Evolutionary conservation across 1,140 invertebrate genomes (phyloP), one percentile per base, ranked within the genome.

Genomic region (Bilobella aurantiaca): DNA sequence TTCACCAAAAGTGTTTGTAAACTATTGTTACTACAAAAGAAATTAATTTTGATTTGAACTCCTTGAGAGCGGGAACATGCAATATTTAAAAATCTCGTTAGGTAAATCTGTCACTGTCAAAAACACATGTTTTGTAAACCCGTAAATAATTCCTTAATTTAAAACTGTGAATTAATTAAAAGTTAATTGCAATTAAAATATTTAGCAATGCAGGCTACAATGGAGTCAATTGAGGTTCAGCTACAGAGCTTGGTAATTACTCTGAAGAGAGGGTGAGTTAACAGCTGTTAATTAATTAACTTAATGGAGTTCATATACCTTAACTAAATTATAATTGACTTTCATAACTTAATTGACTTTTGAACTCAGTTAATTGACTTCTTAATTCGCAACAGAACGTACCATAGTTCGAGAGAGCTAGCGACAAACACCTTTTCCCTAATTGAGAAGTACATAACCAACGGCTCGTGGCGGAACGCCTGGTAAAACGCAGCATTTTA

Each of bases 401-500:
- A 65, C 34, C 8, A 49, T 29, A 27, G 68, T 1, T 69, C 68
- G 1, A 58, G 66, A 63, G 65, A 72, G 47, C 56, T 72, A 8
- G 65, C 71, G 1, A 61, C 58, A 1, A 65, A 47, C 25, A 72
- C 71, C 32, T 47, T 72, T 3, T 30, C 56, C 25, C 31, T 72
- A 1, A 30, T 69, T 5, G 71, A 72, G 23, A 72, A 69, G 29
- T 72, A 68, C 60, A 65, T 72, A 1, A 63, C 68, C 23, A 63
- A 63, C 5, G 31, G 59, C 3, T 30, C 42, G n/a, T 72, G 71
- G 71, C 68, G 56, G 58, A 72, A 62, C 25, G 66, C 68, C 16
- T 59, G 56, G 69, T 67, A 65, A 61, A 27, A 21, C 31, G 30
- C 58, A 34, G 23, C 31, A 49, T 49, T 53, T 42, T 62, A 14